Percentiles rank a stretch among this genome's conserved stretches.
Evolutionary conservation across 2,888 invertebrate species (phyloP).

Genomic region (Sphinx pinastri): DNA sequence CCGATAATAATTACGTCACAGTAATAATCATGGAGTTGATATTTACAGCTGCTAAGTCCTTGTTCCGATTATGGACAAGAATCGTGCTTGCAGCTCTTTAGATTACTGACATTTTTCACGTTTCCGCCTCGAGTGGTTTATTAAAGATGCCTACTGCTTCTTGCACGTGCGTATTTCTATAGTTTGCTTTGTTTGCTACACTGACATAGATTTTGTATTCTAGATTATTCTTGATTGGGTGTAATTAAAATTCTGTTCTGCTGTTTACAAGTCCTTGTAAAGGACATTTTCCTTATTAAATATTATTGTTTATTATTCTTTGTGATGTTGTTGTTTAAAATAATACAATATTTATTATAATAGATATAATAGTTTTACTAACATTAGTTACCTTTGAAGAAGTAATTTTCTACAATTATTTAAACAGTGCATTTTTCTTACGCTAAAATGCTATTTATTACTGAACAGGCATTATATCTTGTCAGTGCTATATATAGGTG

Average conservation of each 20-base stretch:
- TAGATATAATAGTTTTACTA: no score
- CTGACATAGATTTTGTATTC: background rate
- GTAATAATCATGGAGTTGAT: slow-evolving; percentile 75
- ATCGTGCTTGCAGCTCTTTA: slow-evolving; percentile 75
- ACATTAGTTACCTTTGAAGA: no score
- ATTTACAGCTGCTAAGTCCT: slow-evolving; percentile 81
- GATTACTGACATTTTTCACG: slow-evolving; percentile 81
- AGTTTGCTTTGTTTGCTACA: slow-evolving; percentile 18
- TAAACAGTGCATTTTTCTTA: no score
- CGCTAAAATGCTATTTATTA: no score
- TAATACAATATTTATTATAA: no score
- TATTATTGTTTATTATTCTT: background rate
- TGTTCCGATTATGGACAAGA: slow-evolving; percentile 81
- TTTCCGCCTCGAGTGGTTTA: slow-evolving; percentile 79
- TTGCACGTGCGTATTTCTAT: slow-evolving; percentile 27
- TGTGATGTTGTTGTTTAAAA: no score
- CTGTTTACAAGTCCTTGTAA: slow-evolving; percentile 3
- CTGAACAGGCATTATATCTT: no score
- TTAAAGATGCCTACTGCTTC: slow-evolving; percentile 61
- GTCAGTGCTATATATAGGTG: no score
- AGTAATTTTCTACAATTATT: no score
- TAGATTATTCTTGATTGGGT: slow-evolving; percentile 1
- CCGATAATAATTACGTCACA: slow-evolving; percentile 76
- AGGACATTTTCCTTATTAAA: background rate
- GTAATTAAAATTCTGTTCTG: background rate